Conservation (phyloP, 2,113 vertebrate genomes). For the Eudorcas thomsonii region DNA sequence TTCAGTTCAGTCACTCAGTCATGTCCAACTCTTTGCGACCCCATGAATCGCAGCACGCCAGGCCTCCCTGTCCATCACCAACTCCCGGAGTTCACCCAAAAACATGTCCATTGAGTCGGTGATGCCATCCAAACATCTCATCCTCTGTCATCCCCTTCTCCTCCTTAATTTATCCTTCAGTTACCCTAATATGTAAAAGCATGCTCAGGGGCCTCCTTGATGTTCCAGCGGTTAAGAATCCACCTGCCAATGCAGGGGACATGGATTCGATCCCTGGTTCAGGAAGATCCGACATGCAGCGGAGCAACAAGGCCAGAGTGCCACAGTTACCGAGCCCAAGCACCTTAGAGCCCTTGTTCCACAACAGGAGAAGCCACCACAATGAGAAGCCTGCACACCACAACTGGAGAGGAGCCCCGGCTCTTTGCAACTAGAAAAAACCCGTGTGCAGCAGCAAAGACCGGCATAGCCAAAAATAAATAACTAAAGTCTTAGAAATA, state of each 20-base stretch:
- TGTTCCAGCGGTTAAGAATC: neutral
- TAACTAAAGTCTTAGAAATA: neutral
- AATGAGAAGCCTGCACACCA: neutral
- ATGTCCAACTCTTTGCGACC: neutral
- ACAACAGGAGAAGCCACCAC: neutral
- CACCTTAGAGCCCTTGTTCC: neutral
- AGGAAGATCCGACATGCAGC: neutral
- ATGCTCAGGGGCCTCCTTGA: neutral
- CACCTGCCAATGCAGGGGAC: neutral
- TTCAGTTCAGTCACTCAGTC: neutral
- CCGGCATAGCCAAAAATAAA: neutral
- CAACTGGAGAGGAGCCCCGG: neutral
- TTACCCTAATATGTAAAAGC: neutral
- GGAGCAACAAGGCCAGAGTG: neutral
- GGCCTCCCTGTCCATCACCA: neutral
- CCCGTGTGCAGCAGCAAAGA: neutral
- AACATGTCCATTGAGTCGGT: neutral
- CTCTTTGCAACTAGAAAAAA: neutral
- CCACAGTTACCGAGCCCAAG: neutral
- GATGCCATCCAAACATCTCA: neutral
- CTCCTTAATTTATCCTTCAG: neutral
- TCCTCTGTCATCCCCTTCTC: neutral
- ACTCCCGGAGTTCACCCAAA: fast-evolving
- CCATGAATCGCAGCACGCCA: neutral
- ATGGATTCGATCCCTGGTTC: neutral